These are phyloP conservation scores for Sialis fuliginosa DNA, from an alignment of 2,888 invertebrate species.

Conservation along the genomic window DNA sequence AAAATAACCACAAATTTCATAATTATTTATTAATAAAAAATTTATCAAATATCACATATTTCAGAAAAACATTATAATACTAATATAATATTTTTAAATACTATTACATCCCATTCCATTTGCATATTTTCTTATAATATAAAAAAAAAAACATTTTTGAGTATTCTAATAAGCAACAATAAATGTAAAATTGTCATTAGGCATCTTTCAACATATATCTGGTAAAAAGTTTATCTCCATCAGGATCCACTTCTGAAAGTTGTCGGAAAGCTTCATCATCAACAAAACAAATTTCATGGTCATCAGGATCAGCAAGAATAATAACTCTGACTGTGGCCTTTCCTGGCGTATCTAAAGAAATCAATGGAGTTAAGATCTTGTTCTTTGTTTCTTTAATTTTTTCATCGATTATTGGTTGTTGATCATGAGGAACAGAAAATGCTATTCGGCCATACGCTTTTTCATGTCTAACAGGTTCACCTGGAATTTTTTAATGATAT, in stretches of 20 bases:
- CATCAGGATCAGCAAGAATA: constrained; percentile 92
- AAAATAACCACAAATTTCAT: too few relatives aligned
- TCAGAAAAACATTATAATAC: too few relatives aligned
- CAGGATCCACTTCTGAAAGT: constrained; percentile 70
- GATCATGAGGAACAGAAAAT: constrained; percentile 66
- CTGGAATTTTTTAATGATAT: constrained; percentile 20
- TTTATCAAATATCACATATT: too few relatives aligned
- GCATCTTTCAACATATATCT: constrained; percentile 50
- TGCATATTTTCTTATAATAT: too few relatives aligned
- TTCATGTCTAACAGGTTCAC: constrained; percentile 54
- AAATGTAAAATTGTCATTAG: too few relatives aligned
- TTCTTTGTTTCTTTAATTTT: constrained; percentile 49
- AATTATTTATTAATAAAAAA: too few relatives aligned
- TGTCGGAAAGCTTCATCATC: constrained; percentile 88
- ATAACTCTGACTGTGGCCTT: constrained; percentile 94
- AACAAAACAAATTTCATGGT: constrained; percentile 96
- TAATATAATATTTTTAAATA: too few relatives aligned
- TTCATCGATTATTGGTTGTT: constrained; percentile 60
- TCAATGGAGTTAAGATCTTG: constrained; percentile 72
- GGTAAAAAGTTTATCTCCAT: constrained; percentile 61
- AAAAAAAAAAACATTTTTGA: too few relatives aligned
- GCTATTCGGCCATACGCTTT: constrained; percentile 92
- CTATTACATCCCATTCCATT: too few relatives aligned
- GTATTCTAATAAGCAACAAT: too few relatives aligned
- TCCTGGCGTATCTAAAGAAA: constrained; percentile 90